phyloP scores from a whole-genome alignment of 2,797 vertebrate genomes.

The Urosaurus nigricauda region DNA sequence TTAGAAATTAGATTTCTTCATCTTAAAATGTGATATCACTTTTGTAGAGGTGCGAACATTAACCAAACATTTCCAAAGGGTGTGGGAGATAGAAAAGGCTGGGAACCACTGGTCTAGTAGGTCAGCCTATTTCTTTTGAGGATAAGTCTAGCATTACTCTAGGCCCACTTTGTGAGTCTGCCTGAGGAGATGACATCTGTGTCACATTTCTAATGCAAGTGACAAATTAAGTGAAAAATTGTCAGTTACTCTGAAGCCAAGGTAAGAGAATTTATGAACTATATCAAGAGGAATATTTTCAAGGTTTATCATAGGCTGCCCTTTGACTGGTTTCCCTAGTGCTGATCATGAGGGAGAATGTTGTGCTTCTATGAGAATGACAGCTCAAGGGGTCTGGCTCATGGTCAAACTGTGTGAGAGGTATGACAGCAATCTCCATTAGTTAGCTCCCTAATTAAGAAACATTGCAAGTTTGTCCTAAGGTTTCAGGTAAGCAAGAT shows the following conservation, averaged over 20 bases:
- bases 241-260: slow-evolving; percentile 13
- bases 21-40: no score
- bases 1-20: no score
- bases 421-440: neutral
- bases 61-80: no score
- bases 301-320: slow-evolving; percentile 12
- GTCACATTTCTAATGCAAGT: neutral
- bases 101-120: no score
- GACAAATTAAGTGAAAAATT: slow-evolving; percentile 19
- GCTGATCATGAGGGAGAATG: neutral
- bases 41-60: no score
- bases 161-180: neutral
- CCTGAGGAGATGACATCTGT: neutral
- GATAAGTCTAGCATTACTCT: neutral
- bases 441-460: slow-evolving; percentile 1
- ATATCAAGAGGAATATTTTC: slow-evolving; percentile 3
- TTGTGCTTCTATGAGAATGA: neutral
- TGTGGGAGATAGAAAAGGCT: no score
- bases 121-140: neutral
- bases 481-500: neutral
- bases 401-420: neutral
- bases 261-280: slow-evolving; percentile 26
- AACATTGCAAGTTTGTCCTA: neutral
- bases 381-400: neutral
- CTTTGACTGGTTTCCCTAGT: slow-evolving; percentile 12